Base-by-base conservation (phyloP, 2,113 vertebrate species). In the Rhea americana region DNA sequence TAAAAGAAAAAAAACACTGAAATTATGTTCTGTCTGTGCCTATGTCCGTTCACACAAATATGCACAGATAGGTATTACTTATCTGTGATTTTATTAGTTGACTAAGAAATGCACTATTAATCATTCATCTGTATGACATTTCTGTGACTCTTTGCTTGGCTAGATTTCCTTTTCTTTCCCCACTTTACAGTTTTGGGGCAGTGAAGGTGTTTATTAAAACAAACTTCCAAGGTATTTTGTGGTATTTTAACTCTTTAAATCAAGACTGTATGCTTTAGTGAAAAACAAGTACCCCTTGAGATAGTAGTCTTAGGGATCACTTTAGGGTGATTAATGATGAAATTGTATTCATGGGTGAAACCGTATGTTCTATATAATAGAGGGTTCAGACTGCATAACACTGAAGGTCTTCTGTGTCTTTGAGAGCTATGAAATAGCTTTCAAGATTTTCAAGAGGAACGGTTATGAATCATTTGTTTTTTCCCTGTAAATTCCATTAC, bases 351-450 rank as follows among this genome's bases (percentile, higher is more conserved):
- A 39, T 75, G 47, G 4, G 53, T 92, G 32, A 59, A 94, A 81
- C 56, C 82, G 0, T 14, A 74, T 71, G 37, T 72, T 81, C 51
- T 53, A 83, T 81, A 30, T 58, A 72, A 9, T 86, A 6, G 55
- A 62, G 11, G 65, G 89, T 30, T 78, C 58, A 51, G 45, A 22
- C 58, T 82, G n/a, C 61, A 15, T 30, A 65, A 58, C 65, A 45
- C 61, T 45, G 50, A 73, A 82, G 72, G 51, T 88, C 82, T 83
- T 85, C 70, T 41, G 1, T 75, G 53, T 48, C 72, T 93, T 59
- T 14, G 16, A 91, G 76, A 93, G 58, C 51, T 82, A n/a, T 88
- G 82, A 93, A 90, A 86, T 58, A 93, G 70, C 62, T 91, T 95
- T 96, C 58, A 90, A 56, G 73, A 45, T 66, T 89, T 90, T 48